These are phyloP conservation scores for Gallinago solitaria DNA, from an alignment of 2,797 vertebrate genomes.

Conservation along the genomic window DNA sequence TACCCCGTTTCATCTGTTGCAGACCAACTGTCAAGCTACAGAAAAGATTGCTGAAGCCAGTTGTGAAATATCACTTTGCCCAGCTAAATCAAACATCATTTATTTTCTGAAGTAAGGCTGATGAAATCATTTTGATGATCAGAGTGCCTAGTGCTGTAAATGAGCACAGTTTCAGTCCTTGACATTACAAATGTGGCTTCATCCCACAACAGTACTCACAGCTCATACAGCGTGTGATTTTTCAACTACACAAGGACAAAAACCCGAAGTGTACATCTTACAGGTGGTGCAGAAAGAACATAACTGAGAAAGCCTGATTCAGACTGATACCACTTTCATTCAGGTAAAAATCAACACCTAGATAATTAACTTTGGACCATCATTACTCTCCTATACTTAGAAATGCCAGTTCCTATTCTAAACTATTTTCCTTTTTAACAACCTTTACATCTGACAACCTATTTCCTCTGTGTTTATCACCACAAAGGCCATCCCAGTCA, in stretches of 20 bases:
- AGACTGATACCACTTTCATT: neutral
- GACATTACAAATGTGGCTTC: neutral
- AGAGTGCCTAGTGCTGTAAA: neutral
- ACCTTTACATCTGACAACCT: neutral
- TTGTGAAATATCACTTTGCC: neutral
- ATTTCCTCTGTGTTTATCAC: neutral
- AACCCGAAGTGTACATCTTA: accelerated
- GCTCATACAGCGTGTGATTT: neutral
- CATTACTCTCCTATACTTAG: neutral
- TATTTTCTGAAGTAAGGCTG: neutral
- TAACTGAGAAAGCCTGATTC: neutral
- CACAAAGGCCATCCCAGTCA: neutral
- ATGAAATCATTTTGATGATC: neutral
- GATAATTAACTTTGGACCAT: neutral
- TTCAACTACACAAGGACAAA: neutral
- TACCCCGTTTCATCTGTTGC: neutral
- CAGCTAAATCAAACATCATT: neutral
- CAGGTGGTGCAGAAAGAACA: neutral
- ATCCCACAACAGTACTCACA: neutral
- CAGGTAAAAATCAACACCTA: neutral
- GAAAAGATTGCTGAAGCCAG: neutral
- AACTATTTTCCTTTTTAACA: neutral
- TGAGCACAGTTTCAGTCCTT: neutral
- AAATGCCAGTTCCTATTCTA: neutral
- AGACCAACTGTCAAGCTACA: neutral